Evolutionary conservation across 2,113 vertebrate genomes (phyloP), one percentile per base, ranked within the genome.

Genomic region (Paramisgurnus dabryanus): DNA sequence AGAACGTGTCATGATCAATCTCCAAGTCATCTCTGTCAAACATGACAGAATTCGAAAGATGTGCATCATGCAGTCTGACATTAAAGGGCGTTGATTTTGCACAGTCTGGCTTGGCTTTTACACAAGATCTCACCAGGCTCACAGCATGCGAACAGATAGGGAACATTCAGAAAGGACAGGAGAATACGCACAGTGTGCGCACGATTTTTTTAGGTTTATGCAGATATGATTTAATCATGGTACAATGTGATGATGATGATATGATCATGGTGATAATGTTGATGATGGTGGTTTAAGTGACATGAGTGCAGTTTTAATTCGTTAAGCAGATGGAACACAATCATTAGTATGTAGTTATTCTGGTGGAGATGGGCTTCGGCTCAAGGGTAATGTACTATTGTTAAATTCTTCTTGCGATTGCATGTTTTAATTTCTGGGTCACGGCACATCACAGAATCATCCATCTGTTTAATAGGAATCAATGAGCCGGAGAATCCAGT

Each of bases 371-470:
- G 50, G 68, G 79, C 79, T 81, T 81, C 79, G 79, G 79, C 83
- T 76, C 79, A 78, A 84, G 83, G 75, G 75, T 84, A 84, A 81
- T 64, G 69, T 65, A 61, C 15, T 47, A 7, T 70, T 65, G 58
- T 65, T 61, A 49, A 69, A 66, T 17, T 41, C 45, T 57, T 9
- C 49, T 8, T 80, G 49, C 22, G 6, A 63, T 18, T 43, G 12
- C 22, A 45, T 6, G 15, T 69, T 76, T 76, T 45, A 55, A 74
- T 64, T 65, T 57, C 45, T 70, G 34, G 67, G 57, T 63, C 45
- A 69, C 11, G 6, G 49, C 47, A 45, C 71, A 50, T 76, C 17
- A 47, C 22, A 13, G 47, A 13, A 65, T 11, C 78, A 27, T 76
- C n/a, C 43, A 58, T 41, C 18, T 60, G 57, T 67, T 15, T 41